Evolutionary conservation across 2,113 vertebrate genomes (phyloP).

Genomic region (Dipodomys merriami): DNA sequence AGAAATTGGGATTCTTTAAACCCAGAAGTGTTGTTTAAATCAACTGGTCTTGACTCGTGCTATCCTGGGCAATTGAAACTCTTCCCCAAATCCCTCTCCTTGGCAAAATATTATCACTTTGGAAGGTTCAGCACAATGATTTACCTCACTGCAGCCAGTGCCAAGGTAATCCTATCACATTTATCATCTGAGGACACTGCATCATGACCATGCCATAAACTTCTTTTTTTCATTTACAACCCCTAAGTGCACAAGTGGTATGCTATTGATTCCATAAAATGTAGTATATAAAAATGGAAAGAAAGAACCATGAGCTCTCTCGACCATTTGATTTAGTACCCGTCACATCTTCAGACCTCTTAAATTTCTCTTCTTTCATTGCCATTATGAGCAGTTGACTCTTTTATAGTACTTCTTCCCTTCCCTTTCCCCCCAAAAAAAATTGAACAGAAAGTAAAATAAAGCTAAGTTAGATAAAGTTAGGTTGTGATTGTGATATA

Average conservation of each 20-base stretch:
- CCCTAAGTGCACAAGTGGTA: not conserved
- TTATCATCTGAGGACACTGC: not conserved
- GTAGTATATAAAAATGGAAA: not conserved
- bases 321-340: not conserved
- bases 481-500: not conserved
- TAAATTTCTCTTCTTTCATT: not conserved
- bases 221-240: not conserved
- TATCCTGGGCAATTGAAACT: not conserved
- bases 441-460: not conserved
- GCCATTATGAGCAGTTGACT: not conserved
- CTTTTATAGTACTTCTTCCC: not conserved
- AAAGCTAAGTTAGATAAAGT: not conserved
- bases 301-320: not conserved
- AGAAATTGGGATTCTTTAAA: not conserved
- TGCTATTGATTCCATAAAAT: not conserved
- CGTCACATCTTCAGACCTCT: not conserved
- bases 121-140: not conserved
- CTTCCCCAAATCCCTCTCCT: not conserved
- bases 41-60: not conserved
- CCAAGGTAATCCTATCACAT: not conserved
- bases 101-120: not conserved
- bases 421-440: not conserved
- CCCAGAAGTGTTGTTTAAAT: not conserved
- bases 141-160: not conserved
- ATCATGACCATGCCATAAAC: not conserved